phyloP scores from a whole-genome alignment of 2,113 vertebrate species.

The Charina bottae region DNA sequence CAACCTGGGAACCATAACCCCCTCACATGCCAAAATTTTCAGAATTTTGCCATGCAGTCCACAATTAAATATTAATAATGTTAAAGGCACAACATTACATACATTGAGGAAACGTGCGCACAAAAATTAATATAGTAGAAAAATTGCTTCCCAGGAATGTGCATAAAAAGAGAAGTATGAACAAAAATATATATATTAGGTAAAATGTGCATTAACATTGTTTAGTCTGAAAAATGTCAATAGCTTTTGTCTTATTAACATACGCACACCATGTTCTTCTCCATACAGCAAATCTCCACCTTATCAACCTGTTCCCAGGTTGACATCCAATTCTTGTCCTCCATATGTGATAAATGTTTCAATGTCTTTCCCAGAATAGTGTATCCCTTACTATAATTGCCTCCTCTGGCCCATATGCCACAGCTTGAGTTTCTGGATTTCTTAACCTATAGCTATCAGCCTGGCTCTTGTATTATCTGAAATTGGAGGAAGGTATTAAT shows the following conservation, averaged over 20 bases:
- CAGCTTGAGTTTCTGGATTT: constrained; percentile 17
- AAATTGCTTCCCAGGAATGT: neutral
- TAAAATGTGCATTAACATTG: neutral
- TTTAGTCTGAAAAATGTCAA: neutral
- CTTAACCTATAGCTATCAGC: constrained; percentile 39
- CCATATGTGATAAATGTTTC: constrained; percentile 11
- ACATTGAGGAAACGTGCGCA: neutral
- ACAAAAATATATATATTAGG: neutral
- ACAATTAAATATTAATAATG: neutral
- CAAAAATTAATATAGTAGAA: neutral
- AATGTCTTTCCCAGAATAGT: neutral
- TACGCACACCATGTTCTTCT: neutral
- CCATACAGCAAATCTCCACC: neutral
- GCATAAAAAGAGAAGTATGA: neutral
- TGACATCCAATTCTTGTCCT: neutral
- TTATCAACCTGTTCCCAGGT: neutral
- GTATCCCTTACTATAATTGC: constrained; percentile 25
- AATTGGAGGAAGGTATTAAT: neutral
- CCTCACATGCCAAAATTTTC: neutral
- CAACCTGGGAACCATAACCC: neutral
- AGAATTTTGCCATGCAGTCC: neutral
- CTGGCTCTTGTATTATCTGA: neutral
- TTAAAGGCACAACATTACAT: neutral
- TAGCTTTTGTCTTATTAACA: neutral
- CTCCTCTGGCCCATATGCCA: constrained; percentile 27